These are phyloP conservation scores for Cacatua alba DNA, from an alignment of 2,113 vertebrate species.

Conservation along the genomic window DNA sequence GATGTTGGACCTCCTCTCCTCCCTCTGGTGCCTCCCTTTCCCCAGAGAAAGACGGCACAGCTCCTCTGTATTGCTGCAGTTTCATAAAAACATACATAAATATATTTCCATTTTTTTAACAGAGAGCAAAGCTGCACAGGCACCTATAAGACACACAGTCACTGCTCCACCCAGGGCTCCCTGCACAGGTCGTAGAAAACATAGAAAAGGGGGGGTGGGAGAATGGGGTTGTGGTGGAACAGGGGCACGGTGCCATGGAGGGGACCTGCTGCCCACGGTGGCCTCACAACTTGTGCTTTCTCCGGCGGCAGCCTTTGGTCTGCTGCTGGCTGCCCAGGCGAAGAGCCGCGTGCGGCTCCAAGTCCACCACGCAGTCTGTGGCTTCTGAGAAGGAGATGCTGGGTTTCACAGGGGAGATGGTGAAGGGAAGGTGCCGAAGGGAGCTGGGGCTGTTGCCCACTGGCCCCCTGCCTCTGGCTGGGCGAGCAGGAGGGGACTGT, in stretches of 20 bases:
- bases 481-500: neutral
- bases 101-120: slow-evolving; percentile 77
- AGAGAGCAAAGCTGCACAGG: slow-evolving; percentile 65
- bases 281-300: slow-evolving; percentile 72
- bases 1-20: no score
- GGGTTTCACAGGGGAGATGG: slow-evolving; percentile 78
- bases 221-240: slow-evolving; percentile 31
- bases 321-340: slow-evolving; percentile 45
- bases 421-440: slow-evolving; percentile 20
- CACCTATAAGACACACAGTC: slow-evolving; percentile 70
- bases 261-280: neutral
- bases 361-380: slow-evolving; percentile 79
- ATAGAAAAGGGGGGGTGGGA: slow-evolving; percentile 46
- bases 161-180: slow-evolving; percentile 52
- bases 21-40: neutral
- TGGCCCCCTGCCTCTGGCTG: neutral
- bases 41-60: slow-evolving; percentile 18
- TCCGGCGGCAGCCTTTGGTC: slow-evolving; percentile 68
- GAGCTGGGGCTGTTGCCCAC: neutral
- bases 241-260: neutral
- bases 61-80: slow-evolving; percentile 52
- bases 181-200: slow-evolving; percentile 65
- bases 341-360: slow-evolving; percentile 58
- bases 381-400: slow-evolving; percentile 82
- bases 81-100: slow-evolving; percentile 82